These are phyloP conservation scores for Subacronicta megacephala DNA, from an alignment of 2,888 invertebrate genomes.

Conservation along the genomic window DNA sequence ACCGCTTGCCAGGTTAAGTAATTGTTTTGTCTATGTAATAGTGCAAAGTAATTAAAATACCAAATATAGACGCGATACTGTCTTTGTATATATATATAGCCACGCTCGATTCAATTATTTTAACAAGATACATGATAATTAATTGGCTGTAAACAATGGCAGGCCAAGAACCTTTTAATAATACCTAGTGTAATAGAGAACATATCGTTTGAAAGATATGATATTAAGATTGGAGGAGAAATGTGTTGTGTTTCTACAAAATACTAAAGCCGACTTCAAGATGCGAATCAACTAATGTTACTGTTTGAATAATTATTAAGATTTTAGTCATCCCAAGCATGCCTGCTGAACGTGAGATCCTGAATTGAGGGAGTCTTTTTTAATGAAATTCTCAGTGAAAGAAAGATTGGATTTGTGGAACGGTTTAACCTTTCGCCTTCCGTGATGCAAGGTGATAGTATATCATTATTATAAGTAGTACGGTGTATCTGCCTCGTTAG, in stretches of 20 bases:
- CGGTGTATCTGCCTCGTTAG: no score
- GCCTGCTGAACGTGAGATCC: no score
- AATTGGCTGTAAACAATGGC: conserved; percentile 60
- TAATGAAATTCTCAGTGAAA: no score
- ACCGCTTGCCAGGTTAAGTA: no score
- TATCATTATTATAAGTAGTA: no score
- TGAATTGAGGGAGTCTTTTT: no score
- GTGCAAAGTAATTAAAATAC: conserved; percentile 46
- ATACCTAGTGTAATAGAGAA: conserved; percentile 41
- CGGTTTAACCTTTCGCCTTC: no score
- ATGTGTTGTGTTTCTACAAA: background rate
- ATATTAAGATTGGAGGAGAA: conserved; percentile 20
- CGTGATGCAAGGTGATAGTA: no score
- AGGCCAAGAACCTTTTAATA: conserved; percentile 62
- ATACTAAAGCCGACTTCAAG: background rate
- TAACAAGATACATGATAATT: conserved; percentile 64
- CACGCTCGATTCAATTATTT: conserved; percentile 65
- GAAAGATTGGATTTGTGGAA: no score
- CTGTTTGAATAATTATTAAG: no score
- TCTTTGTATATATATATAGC: conserved; percentile 46
- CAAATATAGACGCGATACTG: conserved; percentile 37
- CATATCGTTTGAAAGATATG: conserved; percentile 37
- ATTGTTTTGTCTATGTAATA: conserved; percentile 39
- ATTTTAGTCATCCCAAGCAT: no score
- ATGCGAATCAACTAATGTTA: no score